Percentiles rank a stretch among this genome's conserved stretches.
Evolutionary conservation across 2,888 invertebrate genomes (phyloP).

Genomic region (Acleris literana): DNA sequence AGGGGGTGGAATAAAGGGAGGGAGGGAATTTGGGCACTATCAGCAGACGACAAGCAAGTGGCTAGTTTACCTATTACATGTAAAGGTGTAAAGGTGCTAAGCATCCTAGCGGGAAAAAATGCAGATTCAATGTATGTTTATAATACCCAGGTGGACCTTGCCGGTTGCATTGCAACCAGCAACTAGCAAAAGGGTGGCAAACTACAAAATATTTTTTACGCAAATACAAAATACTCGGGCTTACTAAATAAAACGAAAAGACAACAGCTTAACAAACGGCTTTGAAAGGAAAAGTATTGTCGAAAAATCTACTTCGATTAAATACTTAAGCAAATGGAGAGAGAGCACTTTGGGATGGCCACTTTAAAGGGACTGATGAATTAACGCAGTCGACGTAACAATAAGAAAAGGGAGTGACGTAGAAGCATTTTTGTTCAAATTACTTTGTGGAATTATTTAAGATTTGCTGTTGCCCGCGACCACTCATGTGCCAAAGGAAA

Average conservation of each 20-base stretch:
- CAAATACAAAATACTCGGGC: too few species aligned
- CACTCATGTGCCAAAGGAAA: too few species aligned
- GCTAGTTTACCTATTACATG: background rate
- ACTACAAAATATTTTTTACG: too few species aligned
- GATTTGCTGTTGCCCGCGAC: too few species aligned
- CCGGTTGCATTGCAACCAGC: too few species aligned
- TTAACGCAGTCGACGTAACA: background rate
- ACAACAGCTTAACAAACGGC: background rate
- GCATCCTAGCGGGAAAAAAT: too few species aligned
- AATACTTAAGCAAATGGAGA: constrained; percentile 2
- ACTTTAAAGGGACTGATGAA: constrained; percentile 1
- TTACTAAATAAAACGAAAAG: background rate
- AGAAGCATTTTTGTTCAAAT: constrained; percentile 1
- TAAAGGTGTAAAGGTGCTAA: background rate
- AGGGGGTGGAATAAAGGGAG: too few species aligned
- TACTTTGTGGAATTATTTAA: too few species aligned
- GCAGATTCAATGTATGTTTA: too few species aligned
- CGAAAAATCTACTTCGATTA: constrained; percentile 1
- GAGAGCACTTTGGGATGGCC: constrained; percentile 1
- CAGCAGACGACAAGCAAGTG: background rate
- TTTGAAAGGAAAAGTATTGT: background rate
- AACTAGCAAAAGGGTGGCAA: too few species aligned
- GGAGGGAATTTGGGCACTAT: too few species aligned
- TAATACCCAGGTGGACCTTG: background rate
- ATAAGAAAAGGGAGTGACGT: constrained; percentile 6